These are phyloP conservation scores for Puffinus mauretanicus DNA, from an alignment of 2,113 vertebrate species.

Conservation along the genomic window DNA sequence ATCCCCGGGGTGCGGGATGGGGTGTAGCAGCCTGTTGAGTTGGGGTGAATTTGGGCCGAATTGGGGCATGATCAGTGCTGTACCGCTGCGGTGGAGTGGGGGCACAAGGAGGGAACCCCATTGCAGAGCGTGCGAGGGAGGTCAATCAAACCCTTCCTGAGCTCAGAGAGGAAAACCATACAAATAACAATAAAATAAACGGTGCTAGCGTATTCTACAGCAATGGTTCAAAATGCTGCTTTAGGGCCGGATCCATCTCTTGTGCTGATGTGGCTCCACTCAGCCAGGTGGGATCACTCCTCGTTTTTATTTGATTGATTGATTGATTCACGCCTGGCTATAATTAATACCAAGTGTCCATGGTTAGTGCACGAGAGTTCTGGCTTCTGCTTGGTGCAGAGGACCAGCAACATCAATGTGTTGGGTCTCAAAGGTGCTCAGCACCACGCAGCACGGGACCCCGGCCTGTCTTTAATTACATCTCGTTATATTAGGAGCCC, in stretches of 20 bases:
- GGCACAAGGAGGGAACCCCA: background rate
- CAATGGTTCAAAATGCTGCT: constrained; percentile 17
- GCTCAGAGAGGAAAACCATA: background rate
- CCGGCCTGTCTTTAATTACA: background rate
- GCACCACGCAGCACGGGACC: background rate
- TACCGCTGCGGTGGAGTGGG: accelerated
- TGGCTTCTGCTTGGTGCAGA: background rate
- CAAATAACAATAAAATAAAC: background rate
- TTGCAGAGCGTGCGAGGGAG: accelerated
- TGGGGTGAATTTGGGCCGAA: background rate
- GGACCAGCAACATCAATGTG: background rate
- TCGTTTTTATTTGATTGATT: background rate
- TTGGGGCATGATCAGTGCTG: background rate
- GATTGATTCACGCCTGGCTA: background rate
- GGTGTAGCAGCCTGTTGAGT: background rate
- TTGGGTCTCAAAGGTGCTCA: background rate
- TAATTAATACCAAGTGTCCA: background rate
- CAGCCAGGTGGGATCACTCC: background rate
- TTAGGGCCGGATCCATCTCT: background rate
- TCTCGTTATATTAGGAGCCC: accelerated
- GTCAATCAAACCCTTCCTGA: background rate
- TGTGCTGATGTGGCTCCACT: background rate
- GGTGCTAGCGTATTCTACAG: constrained; percentile 40
- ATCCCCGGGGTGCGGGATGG: background rate
- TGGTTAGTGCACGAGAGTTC: background rate